phyloP scores from a whole-genome alignment of 1,140 invertebrate species.

The Metaphire vulgaris region DNA sequence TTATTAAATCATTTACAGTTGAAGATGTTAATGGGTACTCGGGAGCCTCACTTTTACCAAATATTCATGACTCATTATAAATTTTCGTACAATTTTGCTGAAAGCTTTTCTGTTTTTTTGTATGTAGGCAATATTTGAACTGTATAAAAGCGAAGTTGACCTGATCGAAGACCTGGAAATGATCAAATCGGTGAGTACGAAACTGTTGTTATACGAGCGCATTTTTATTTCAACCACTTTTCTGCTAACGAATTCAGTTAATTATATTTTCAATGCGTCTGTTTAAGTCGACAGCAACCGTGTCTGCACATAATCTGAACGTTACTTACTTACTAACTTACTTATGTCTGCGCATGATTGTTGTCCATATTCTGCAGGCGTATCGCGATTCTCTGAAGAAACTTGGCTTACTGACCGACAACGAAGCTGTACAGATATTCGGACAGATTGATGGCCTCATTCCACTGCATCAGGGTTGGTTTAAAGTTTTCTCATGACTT shows the following conservation, averaged over 20 bases:
- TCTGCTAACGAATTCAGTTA: no score
- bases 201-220: not conserved
- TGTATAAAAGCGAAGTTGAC: constrained; percentile 57
- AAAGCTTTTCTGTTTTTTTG: constrained; percentile 11
- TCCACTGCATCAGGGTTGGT: constrained; percentile 51
- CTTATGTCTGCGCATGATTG: no score
- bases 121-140: constrained; percentile 54
- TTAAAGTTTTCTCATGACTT: not conserved
- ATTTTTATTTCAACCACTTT: no score
- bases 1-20: no score
- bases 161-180: constrained; percentile 54
- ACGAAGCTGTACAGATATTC: constrained; percentile 55
- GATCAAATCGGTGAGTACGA: constrained; percentile 48
- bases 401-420: constrained; percentile 52
- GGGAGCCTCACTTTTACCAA: no score
- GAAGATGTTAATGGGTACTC: no score
- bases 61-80: no score
- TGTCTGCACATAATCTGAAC: no score
- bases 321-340: no score
- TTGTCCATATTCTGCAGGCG: constrained; percentile 45
- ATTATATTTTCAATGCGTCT: no score
- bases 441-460: constrained; percentile 47
- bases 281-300: no score
- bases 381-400: constrained; percentile 55
- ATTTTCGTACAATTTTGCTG: constrained; percentile 3